phyloP scores from a whole-genome alignment of 2,888 invertebrate genomes.

The Bellardia bayeri region DNA sequence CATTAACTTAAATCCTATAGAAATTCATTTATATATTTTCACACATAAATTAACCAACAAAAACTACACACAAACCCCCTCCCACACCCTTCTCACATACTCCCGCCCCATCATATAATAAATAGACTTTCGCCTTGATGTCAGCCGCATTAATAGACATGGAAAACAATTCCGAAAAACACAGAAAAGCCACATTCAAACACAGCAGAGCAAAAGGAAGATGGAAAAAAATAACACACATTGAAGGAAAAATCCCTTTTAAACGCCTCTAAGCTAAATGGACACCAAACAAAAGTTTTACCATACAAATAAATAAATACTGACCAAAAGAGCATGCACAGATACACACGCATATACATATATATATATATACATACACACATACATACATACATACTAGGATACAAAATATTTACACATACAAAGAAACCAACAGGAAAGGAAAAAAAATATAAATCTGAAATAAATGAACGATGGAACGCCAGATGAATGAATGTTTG shows the following conservation, averaged over 20 bases:
- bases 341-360: constrained; percentile 11
- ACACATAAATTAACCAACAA: constrained; percentile 69
- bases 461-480: constrained; percentile 49
- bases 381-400: constrained; percentile 64
- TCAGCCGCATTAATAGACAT: constrained; percentile 63
- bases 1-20: constrained; percentile 65
- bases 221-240: constrained; percentile 27
- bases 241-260: constrained; percentile 63
- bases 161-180: constrained; percentile 62
- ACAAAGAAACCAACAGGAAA: constrained; percentile 23
- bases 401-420: constrained; percentile 50
- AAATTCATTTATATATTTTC: constrained; percentile 69
- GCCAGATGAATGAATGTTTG: constrained; percentile 36
- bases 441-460: constrained; percentile 45
- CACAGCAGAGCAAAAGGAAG: constrained; percentile 15
- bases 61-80: constrained; percentile 2
- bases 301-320: constrained; percentile 63
- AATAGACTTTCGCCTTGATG: constrained; percentile 63
- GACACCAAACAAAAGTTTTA: constrained; percentile 67
- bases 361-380: too few relatives aligned
- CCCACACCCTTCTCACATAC: background rate
- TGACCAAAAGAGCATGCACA: constrained; percentile 62
- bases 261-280: constrained; percentile 68
- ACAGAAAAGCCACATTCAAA: constrained; percentile 66
- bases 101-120: constrained; percentile 21